Base-by-base conservation (phyloP, 1,140 invertebrate species). In the Vollenhovia emeryi region DNA sequence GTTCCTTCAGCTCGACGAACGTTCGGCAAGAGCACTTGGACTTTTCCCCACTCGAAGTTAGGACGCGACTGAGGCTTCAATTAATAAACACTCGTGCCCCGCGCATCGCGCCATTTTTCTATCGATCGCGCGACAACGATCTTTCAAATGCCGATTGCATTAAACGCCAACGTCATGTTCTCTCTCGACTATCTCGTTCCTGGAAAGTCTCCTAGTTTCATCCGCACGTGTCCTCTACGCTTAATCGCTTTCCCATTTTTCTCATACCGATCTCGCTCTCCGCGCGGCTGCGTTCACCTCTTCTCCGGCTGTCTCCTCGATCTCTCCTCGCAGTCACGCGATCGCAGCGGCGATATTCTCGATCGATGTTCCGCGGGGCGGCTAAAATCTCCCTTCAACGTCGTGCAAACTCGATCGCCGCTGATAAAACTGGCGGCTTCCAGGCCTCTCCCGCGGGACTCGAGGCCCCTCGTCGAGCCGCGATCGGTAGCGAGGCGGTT, bases 401-500 rank as follows among this genome's bases (percentile, higher is more conserved):
- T 6, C 45, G 48, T 21, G 30, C 48, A 33, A 62, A 84, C 21
- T 40, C 69, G 43, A 48, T 64, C 71, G 82, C 40, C n/a, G 52
- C 13, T 36, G 68, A 84, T 69, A 75, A 59, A 48, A 36, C 24
- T 27, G 9, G 8, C 43, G 11, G 33, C 13, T 52, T 62, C 74
- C 45, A 30, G 30, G 48, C 33, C 73, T 88, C 59, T 50, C 48
- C 68, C 57, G 50, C 24, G n/a, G 43, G 8, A 45, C 30, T 40
- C 76, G 71, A 80, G 69, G 33, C 40, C 18, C 45, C 24, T 50
- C 36, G 59, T 62, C 86, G 57, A 62, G 45, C 71, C 75, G 33
- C 33, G 33, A 89, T 88, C 85, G 76, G 52, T 59, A 60, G 80
- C 84, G 87, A 82, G 87, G n/a, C 57, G 79, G 76, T 94, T 94